Evolutionary conservation across 2,888 invertebrate species (phyloP), one percentile per base, ranked within the genome.

Genomic region (Rotaria sp.): DNA sequence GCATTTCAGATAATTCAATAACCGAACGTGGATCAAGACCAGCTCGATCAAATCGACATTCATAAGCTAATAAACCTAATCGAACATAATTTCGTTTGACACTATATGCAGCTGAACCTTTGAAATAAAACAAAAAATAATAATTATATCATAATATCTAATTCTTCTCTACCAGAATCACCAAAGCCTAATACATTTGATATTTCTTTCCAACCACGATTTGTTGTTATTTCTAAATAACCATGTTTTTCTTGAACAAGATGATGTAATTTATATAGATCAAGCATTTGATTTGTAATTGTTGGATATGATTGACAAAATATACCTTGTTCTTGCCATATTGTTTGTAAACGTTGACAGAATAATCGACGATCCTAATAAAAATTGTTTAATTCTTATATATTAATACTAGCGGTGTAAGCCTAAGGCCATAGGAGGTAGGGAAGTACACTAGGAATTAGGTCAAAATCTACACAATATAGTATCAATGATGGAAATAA

Each of bases 121-220:
- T 5, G n/a, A 67, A 67, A 67, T n/a, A 67, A 30, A n/a, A 26
- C n/a, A 67, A 0, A 26, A 75, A 38, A 75, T 4, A 13, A 11
- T 38, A 26, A 21, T 26, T 35, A 2, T 2, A 67, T 15, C 21
- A n/a, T 2, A 15, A 67, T 30, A 18, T 30, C 7, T n/a, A n/a
- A 8, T 30, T 13, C 5, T 21, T 38, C 2, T n/a, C 10, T 75
- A 75, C 75, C 75, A 38, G 41, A 41, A 75, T 75, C 75, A 45
- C 75, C 75, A 75, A 75, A 75, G 26, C 75, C 75, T 45, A 75
- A 75, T 8, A 75, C n/a, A 75, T 38, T 75, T 10, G 75, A 38
- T 26, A 75, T n/a, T 26, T 75, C 75, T 75, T 75, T 75, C 75
- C 75, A 75, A n/a, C 80, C 80, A n/a, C 80, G 80, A 80, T 80